Conservation (phyloP, 2,888 invertebrate genomes). For the Agelastica alni region DNA sequence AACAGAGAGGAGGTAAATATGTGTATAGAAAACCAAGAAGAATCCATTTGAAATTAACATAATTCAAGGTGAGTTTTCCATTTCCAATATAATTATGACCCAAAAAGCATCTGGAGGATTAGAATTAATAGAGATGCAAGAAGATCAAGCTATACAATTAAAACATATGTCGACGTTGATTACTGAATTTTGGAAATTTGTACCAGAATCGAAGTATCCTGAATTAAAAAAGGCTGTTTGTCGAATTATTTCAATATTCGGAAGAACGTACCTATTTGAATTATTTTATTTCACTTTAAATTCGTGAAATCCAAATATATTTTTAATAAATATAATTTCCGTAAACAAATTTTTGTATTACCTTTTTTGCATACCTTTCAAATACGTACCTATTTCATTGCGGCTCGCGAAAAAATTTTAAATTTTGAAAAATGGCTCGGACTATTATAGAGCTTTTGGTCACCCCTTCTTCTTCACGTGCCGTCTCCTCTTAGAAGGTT, state of each 20-base stretch:
- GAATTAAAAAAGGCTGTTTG: conserved; percentile 35
- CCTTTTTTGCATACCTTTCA: conserved; percentile 16
- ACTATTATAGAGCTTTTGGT: conserved; percentile 11
- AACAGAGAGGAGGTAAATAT: no score
- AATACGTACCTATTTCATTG: conserved; percentile 18
- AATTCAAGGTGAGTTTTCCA: not conserved
- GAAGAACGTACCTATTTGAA: conserved; percentile 30
- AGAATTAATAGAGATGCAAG: not conserved
- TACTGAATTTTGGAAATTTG: not conserved
- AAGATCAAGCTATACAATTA: not conserved
- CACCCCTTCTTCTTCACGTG: not conserved
- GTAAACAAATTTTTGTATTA: conserved; percentile 14
- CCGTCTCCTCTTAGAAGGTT: not conserved
- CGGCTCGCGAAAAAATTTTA: conserved; percentile 19
- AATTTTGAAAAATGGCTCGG: conserved; percentile 17
- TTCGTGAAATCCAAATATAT: conserved; percentile 33
- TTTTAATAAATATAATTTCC: conserved; percentile 20
- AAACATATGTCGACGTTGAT: not conserved
- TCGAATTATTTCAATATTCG: conserved; percentile 38
- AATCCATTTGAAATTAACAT: not conserved
- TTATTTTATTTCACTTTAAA: conserved; percentile 32
- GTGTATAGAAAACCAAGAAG: no score
- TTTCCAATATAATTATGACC: conserved; percentile 19
- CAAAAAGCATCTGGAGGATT: conserved; percentile 9
- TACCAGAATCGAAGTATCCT: conserved; percentile 8